phyloP scores from a whole-genome alignment of 37 sponge, comb jelly and placozoan genomes.

The Mnemiopsis leidyi region DNA sequence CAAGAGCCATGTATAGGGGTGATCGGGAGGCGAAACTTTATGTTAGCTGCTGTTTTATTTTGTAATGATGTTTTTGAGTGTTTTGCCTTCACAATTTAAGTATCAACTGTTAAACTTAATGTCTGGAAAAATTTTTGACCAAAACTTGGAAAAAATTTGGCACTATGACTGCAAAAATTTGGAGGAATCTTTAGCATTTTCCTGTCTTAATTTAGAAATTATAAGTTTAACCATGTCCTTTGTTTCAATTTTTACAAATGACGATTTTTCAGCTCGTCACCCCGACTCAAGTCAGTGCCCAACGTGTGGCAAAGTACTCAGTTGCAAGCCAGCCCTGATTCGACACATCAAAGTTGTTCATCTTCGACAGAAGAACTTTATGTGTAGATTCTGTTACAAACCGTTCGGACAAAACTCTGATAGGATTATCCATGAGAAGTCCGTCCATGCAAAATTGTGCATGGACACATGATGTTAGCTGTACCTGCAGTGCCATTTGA shows the following conservation, averaged over 20 bases:
- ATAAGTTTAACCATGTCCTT: no score
- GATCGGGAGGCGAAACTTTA: neutral
- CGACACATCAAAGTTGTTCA: conserved; percentile 55
- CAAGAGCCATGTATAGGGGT: neutral
- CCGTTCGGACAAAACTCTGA: conserved; percentile 30
- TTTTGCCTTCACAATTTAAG: no score
- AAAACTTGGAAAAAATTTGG: no score
- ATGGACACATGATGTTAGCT: no score
- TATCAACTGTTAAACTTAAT: no score
- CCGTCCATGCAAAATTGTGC: conserved; percentile 20
- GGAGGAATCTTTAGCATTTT: no score
- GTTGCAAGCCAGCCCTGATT: neutral
- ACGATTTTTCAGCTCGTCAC: neutral
- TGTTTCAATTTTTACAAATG: no score
- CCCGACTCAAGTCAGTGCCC: neutral
- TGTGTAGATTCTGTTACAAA: conserved; percentile 1
- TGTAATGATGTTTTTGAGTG: no score
- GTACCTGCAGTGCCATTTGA: no score
- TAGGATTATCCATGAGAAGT: neutral
- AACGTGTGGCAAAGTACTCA: neutral
- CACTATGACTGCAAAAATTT: no score
- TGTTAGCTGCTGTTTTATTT: neutral
- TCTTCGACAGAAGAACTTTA: conserved; percentile 1
- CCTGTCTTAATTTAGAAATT: no score
- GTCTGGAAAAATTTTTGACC: no score